These are phyloP conservation scores for Calypte anna DNA, from an alignment of 2,113 vertebrate species.

Conservation along the genomic window DNA sequence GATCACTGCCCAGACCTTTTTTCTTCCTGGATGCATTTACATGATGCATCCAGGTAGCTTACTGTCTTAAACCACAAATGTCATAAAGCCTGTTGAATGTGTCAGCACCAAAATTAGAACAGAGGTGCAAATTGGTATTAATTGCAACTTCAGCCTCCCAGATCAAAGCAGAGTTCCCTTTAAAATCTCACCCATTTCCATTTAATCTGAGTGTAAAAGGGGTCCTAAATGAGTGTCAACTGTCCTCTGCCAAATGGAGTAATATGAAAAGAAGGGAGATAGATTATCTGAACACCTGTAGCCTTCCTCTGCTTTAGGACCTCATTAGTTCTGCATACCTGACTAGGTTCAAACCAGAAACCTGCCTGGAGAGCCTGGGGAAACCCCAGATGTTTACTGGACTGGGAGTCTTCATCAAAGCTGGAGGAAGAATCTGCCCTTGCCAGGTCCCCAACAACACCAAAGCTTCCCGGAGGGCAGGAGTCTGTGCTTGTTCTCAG, in stretches of 20 bases:
- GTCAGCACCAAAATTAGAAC: neutral
- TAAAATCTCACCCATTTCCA: neutral
- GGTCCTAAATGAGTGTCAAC: neutral
- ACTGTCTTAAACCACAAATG: neutral
- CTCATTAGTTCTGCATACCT: neutral
- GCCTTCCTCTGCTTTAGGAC: neutral
- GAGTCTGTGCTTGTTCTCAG: neutral
- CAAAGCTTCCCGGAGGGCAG: neutral
- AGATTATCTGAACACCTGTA: neutral
- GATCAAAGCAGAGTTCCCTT: neutral
- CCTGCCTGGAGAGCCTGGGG: neutral
- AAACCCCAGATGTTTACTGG: fast-evolving
- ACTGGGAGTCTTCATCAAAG: neutral
- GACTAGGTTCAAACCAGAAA: neutral
- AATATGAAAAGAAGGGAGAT: neutral
- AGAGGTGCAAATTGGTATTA: neutral
- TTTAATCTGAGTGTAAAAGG: neutral
- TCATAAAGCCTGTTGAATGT: neutral
- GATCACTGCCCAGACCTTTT: neutral
- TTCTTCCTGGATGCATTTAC: neutral
- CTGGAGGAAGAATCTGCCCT: neutral
- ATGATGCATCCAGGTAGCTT: neutral
- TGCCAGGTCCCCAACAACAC: neutral
- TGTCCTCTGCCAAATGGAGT: neutral
- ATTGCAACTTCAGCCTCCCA: neutral